These are phyloP conservation scores for Drosophila demipolita DNA, from an alignment of 2,888 invertebrate genomes.

Conservation along the genomic window DNA sequence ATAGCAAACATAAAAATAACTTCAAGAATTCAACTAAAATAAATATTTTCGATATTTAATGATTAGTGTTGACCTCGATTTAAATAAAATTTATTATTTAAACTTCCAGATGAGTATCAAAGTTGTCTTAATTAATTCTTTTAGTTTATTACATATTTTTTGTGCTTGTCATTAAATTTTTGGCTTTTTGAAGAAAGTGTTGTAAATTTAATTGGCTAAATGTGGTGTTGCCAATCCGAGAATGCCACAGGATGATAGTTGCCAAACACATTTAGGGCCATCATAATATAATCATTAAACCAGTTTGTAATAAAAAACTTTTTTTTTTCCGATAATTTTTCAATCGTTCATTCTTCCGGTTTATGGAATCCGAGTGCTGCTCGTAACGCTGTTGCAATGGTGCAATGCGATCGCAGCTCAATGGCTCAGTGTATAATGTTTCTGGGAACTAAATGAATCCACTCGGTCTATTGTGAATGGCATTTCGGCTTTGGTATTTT, in stretches of 20 bases:
- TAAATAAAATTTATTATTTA: background rate
- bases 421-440: background rate
- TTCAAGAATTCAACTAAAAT: background rate
- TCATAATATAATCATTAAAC: background rate
- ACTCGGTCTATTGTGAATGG: background rate
- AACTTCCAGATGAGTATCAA: background rate
- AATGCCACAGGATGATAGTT: background rate
- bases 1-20: background rate
- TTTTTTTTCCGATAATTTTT: accelerated
- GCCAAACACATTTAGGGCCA: conserved; percentile 1
- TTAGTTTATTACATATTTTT: background rate
- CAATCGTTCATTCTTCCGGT: accelerated
- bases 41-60: background rate
- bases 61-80: background rate
- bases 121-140: background rate
- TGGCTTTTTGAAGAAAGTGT: background rate
- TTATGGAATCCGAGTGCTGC: background rate
- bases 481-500: background rate
- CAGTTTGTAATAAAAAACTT: background rate
- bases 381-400: background rate
- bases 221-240: background rate
- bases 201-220: background rate
- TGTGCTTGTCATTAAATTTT: background rate
- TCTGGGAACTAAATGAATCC: background rate
- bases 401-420: background rate